A percentile compares a stretch with the other conserved stretches of the same genome.
Conservation (phyloP, 2,797 vertebrate species). For the Falco concolor region DNA sequence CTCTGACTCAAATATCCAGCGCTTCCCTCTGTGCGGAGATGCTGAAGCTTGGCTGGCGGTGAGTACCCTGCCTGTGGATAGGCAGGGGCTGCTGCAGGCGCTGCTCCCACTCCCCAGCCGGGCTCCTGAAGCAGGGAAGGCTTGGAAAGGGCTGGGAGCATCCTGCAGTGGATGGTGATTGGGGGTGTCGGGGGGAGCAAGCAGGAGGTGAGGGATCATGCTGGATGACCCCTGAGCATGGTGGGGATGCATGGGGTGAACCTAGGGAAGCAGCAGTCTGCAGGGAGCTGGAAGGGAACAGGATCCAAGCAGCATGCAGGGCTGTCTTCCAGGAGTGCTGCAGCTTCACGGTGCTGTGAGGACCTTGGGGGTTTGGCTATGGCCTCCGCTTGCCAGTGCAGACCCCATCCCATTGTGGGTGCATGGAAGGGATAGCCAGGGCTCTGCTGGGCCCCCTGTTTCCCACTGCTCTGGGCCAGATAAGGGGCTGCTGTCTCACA, state of each 20-base stretch:
- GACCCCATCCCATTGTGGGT: accelerated
- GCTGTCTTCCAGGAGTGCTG: constrained; percentile 62
- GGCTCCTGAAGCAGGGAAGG: neutral
- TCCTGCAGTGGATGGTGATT: accelerated
- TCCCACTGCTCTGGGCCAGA: neutral
- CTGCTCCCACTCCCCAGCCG: accelerated
- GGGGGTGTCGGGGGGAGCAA: too few species aligned
- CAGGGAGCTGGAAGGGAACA: constrained; percentile 72
- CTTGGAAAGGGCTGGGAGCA: neutral
- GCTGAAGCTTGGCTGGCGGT: constrained; percentile 70
- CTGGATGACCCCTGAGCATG: neutral
- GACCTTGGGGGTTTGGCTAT: accelerated
- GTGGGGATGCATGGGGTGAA: neutral
- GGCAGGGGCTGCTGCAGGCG: neutral
- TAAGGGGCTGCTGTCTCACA: accelerated
- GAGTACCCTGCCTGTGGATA: neutral
- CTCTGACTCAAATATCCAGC: constrained; percentile 46
- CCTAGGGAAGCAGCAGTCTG: neutral
- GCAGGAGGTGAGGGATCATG: neutral
- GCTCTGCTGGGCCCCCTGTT: accelerated
- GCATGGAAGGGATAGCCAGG: accelerated
- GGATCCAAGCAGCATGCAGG: constrained; percentile 24
- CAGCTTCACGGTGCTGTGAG: constrained; percentile 69
- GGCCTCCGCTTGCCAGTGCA: neutral
- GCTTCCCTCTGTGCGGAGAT: constrained; percentile 58